Evolutionary conservation across 2,113 vertebrate genomes (phyloP).

Genomic region (Atlantisia rogersi): DNA sequence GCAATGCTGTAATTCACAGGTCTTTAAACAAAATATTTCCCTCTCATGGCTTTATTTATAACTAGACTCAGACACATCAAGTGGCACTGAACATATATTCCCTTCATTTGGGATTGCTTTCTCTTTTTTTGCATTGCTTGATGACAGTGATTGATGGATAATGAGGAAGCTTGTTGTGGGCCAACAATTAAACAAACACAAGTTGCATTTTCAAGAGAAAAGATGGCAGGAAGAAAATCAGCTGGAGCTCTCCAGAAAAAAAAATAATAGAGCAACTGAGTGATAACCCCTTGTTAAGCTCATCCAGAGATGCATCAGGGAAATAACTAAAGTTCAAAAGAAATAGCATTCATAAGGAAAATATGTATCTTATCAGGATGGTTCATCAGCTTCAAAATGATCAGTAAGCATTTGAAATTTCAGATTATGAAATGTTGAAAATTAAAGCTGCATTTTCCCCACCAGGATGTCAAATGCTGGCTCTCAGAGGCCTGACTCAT

Average conservation of each 20-base stretch:
- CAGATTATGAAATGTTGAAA: slow-evolving; percentile 14
- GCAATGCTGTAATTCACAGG: background rate
- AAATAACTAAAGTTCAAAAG: background rate
- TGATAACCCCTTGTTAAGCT: background rate
- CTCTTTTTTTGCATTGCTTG: background rate
- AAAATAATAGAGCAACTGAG: background rate
- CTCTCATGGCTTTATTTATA: background rate
- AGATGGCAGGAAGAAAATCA: background rate
- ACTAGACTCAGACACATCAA: background rate
- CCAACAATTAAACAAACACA: background rate
- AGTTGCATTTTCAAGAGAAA: background rate
- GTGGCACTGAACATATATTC: background rate
- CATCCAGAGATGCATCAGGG: background rate
- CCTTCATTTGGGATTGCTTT: background rate
- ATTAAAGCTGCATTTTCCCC: slow-evolving; percentile 14
- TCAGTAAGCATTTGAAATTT: slow-evolving; percentile 2
- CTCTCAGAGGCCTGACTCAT: slow-evolving; percentile 33
- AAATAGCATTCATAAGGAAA: background rate
- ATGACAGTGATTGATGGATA: background rate
- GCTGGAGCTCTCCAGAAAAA: background rate
- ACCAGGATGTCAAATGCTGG: background rate
- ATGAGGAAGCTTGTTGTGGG: background rate
- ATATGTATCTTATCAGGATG: background rate
- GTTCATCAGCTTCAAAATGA: background rate
- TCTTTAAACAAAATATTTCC: background rate